Conservation (phyloP, 2,888 invertebrate genomes). For the Chironomus riparius region DNA sequence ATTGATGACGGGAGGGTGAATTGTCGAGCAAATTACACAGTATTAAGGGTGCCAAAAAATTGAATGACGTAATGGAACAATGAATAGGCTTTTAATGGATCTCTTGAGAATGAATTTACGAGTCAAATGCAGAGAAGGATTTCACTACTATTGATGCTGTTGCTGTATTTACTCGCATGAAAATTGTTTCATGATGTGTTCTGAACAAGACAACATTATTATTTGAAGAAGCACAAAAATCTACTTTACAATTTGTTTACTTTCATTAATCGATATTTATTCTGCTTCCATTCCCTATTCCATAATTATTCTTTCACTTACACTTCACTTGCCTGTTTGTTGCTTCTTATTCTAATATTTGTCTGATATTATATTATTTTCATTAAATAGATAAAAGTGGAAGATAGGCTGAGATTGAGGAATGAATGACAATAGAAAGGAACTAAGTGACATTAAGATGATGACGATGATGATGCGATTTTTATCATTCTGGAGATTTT, state of each 20-base stretch:
- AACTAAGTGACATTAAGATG: too few relatives aligned
- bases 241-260: slow-evolving; percentile 6
- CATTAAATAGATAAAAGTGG: background rate
- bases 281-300: background rate
- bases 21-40: background rate
- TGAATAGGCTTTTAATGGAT: slow-evolving; percentile 3
- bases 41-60: background rate
- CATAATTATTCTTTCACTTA: too few relatives aligned
- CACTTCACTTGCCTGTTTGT: too few relatives aligned
- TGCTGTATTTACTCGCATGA: background rate
- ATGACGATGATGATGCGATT: too few relatives aligned
- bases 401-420: background rate
- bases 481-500: too few relatives aligned
- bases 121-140: background rate
- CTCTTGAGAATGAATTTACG: background rate
- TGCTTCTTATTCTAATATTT: too few relatives aligned
- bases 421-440: too few relatives aligned
- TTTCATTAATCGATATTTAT: slow-evolving; percentile 15
- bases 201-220: background rate
- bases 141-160: background rate
- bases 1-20: background rate
- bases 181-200: background rate
- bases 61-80: background rate
- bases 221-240: background rate
- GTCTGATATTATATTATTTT: background rate